Conservation (phyloP, 1,140 invertebrate species). For the Neodiprion fabricii region DNA sequence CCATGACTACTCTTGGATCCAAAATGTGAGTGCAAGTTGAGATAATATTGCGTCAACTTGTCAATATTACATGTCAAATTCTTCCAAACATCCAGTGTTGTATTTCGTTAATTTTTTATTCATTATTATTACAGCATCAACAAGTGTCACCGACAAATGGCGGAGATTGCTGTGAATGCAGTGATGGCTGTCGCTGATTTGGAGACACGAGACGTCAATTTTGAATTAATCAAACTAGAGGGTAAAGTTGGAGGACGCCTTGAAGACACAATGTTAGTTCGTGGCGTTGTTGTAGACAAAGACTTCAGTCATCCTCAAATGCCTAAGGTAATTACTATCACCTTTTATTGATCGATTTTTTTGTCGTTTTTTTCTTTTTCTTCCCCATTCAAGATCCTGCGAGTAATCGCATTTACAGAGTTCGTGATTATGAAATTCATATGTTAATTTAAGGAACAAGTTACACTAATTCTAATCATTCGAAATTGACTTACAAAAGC, state of each 20-base stretch:
- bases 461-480: too few relatives aligned
- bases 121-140: constrained; percentile 66
- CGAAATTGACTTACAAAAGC: too few relatives aligned
- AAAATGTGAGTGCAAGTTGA: constrained; percentile 79
- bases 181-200: constrained; percentile 94
- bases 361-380: neutral
- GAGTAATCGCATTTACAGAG: too few relatives aligned
- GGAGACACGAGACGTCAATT: constrained; percentile 95
- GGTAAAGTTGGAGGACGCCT: constrained; percentile 97
- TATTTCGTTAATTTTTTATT: neutral
- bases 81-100: neutral
- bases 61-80: neutral
- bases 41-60: neutral
- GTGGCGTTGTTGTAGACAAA: constrained; percentile 98
- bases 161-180: constrained; percentile 98
- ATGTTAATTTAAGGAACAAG: too few relatives aligned
- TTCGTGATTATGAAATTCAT: too few relatives aligned
- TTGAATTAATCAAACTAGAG: constrained; percentile 98
- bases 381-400: neutral
- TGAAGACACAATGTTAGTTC: constrained; percentile 96
- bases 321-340: constrained; percentile 81
- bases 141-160: constrained; percentile 94
- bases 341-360: neutral
- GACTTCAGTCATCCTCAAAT: constrained; percentile 99
- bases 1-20: constrained; percentile 98